Conservation (phyloP, 53 echinoderm and acorn worm genomes). For the Echinometra lucunter region DNA sequence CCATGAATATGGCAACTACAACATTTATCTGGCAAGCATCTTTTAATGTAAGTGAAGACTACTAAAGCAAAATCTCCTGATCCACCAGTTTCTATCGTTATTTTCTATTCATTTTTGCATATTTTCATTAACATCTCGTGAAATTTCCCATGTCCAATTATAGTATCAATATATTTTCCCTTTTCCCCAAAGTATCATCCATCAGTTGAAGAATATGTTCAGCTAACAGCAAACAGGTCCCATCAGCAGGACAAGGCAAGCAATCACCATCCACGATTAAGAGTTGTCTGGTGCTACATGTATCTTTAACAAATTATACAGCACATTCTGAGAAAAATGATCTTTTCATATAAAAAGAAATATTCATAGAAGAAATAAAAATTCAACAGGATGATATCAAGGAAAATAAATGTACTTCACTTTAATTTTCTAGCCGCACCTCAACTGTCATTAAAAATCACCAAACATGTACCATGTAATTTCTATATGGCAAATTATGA, state of each 20-base stretch:
- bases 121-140: not conserved
- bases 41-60: not conserved
- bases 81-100: not conserved
- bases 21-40: conserved; percentile 12
- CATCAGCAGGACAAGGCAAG: not conserved
- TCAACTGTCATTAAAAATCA: not conserved
- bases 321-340: not conserved
- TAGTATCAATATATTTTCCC: not conserved
- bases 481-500: not conserved
- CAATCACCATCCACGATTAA: too few relatives aligned
- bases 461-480: not conserved
- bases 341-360: not conserved
- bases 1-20: not conserved
- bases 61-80: not conserved
- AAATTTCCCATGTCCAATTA: not conserved
- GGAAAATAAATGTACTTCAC: not conserved
- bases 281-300: too few relatives aligned
- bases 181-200: not conserved
- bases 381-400: not conserved
- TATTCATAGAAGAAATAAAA: not conserved
- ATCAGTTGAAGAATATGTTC: not conserved
- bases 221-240: not conserved
- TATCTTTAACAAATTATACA: too few relatives aligned
- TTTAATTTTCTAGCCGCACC: not conserved
- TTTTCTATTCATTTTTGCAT: conserved; percentile 9